Percentiles rank a stretch among this genome's conserved stretches.
These are phyloP conservation scores for Cactoblastis cactorum DNA, from an alignment of 2,888 invertebrate species.

Conservation along the genomic window DNA sequence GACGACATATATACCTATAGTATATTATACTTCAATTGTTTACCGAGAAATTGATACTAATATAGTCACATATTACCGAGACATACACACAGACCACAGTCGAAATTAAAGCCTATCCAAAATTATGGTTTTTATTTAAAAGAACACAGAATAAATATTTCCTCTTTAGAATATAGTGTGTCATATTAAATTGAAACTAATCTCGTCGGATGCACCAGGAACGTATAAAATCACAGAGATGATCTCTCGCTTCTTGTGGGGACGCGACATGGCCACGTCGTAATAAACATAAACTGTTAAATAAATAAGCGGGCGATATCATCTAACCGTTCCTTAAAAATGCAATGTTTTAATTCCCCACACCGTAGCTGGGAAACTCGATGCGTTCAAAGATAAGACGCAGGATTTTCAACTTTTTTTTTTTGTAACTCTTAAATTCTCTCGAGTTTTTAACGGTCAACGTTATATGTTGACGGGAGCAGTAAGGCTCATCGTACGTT, in stretches of 20 bases:
- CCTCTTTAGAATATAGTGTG: background rate
- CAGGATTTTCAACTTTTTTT: constrained; percentile 33
- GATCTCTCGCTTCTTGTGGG: too few species aligned
- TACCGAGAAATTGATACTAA: too few species aligned
- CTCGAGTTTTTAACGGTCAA: constrained; percentile 33
- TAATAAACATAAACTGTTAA: constrained; percentile 31
- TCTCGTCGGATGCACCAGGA: background rate
- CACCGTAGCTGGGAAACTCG: constrained; percentile 52
- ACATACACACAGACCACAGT: too few species aligned
- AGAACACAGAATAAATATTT: background rate
- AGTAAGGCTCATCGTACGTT: background rate
- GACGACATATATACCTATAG: too few species aligned
- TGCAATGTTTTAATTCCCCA: constrained; percentile 72
- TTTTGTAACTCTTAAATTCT: constrained; percentile 29
- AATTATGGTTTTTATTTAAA: too few species aligned
- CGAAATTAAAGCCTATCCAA: too few species aligned
- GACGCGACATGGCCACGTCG: background rate
- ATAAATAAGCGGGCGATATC: constrained; percentile 45
- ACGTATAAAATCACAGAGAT: background rate
- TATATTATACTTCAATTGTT: too few species aligned
- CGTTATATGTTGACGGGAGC: constrained; percentile 49
- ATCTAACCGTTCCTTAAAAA: constrained; percentile 50
- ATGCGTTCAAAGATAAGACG: constrained; percentile 41
- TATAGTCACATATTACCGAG: too few species aligned
- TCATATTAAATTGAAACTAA: too few species aligned